Percentiles rank a stretch among this genome's conserved stretches.
phyloP scores from a whole-genome alignment of 2,888 invertebrate species.

The Trissoscelio sp. region DNA sequence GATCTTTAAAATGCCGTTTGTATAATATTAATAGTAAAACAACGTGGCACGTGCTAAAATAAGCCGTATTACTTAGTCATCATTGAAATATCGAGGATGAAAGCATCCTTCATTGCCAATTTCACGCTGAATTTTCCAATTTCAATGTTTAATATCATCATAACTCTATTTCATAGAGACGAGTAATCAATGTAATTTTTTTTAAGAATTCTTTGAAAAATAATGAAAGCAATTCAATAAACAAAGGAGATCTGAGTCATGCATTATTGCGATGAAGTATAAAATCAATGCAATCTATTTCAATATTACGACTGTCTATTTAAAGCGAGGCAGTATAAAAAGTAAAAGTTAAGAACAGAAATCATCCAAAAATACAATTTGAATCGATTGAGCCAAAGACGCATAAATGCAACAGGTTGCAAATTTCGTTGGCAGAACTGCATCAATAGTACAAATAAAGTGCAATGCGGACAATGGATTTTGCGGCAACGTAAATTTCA shows the following conservation, averaged over 20 bases:
- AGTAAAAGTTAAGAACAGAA: neutral
- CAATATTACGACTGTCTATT: neutral
- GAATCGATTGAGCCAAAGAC: neutral
- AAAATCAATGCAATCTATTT: neutral
- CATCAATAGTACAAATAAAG: neutral
- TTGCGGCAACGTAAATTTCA: slow-evolving; percentile 48
- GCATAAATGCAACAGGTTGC: neutral
- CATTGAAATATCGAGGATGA: neutral
- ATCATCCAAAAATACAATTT: neutral
- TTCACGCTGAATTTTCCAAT: slow-evolving; percentile 14
- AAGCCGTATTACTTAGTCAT: slow-evolving; percentile 6
- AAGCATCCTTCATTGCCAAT: slow-evolving; percentile 24
- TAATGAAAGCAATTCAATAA: too few relatives aligned
- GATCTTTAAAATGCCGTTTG: neutral
- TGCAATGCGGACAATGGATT: slow-evolving; percentile 36
- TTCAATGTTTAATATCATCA: neutral
- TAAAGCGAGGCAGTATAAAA: neutral
- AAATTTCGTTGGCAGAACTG: neutral
- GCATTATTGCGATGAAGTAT: too few relatives aligned
- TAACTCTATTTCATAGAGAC: neutral
- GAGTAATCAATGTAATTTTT: too few relatives aligned
- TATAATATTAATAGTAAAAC: slow-evolving; percentile 1
- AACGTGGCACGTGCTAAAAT: neutral
- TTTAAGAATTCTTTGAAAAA: too few relatives aligned
- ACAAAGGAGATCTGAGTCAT: too few relatives aligned